phyloP scores from a whole-genome alignment of 2,797 vertebrate genomes.

The Arctocebus calabarensis region DNA sequence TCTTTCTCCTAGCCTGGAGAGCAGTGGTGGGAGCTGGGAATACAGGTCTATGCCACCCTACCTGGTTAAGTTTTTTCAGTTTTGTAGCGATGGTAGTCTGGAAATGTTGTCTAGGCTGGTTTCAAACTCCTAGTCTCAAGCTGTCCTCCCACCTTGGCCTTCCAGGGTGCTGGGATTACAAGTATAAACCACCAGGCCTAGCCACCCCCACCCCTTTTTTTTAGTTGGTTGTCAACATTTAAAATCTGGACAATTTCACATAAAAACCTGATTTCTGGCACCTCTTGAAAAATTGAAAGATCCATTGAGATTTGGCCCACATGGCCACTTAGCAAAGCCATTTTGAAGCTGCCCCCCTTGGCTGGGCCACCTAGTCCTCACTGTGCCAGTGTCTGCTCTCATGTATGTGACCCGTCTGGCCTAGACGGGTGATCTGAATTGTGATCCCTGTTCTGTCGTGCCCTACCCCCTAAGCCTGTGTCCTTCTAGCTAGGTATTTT shows the following conservation, averaged over 20 bases:
- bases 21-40: not conserved
- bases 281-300: not conserved
- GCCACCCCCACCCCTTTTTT: not conserved
- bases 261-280: not conserved
- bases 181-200: not conserved
- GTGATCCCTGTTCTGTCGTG: not conserved
- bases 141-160: not conserved
- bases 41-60: not conserved
- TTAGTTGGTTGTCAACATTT: not conserved
- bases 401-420: not conserved
- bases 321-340: not conserved
- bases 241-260: not conserved
- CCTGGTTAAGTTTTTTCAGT: not conserved
- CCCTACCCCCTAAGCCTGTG: too few relatives aligned
- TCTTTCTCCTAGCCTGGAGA: not conserved
- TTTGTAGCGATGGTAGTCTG: not conserved
- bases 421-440: not conserved
- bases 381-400: conserved; percentile 25
- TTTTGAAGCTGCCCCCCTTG: not conserved
- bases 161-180: not conserved
- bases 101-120: not conserved
- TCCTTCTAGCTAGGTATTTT: not conserved
- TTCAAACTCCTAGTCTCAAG: not conserved
- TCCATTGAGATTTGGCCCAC: not conserved
- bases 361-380: not conserved